Base-by-base conservation (phyloP, 30 jellyfish, hydroid and myxozoan genomes). In the Nemopilema nomurai region DNA sequence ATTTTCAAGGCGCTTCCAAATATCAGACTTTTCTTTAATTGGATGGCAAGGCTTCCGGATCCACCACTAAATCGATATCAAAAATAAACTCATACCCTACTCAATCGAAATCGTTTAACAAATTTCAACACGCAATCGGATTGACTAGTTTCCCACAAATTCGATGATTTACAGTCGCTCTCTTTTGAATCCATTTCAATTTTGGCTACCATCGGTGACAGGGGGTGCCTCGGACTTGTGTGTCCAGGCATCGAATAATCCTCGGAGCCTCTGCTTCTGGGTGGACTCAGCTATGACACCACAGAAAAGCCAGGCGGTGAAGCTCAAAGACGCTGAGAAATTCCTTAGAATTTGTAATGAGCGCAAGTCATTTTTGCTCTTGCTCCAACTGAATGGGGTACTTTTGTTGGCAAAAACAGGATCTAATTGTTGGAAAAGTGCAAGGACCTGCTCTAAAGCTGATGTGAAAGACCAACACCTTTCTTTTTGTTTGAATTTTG, bases 101-200 rank as follows among this genome's bases (percentile, higher is more conserved):
- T 29, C 18, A 18, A 29, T 23, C 51, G 22, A 23, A 77, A 62
- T 77, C 28, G 28, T 51, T 22, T 77, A 64, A 25, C 32, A 49
- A 77, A 77, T 77, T 77, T 77, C 74, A 77, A 23, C 87, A 62
- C 28, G 63, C 23, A 20, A 77, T 77, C 87, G 74, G 87, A 77
- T 77, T 67, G 51, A 64, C 30, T 51, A 19, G 1, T 72, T 22
- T 19, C 62, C 87, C 69, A 77, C 74, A 51, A 77, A 74, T 57
- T 77, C 76, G 65, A 77, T 77, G 64, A 53, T 77, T 33, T 57
- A 20, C 52, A 20, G 49, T 77, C 25, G 32, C 71, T 77, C 50
- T 49, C 69, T 41, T 30, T 41, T 41, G 57, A 41, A 41, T 41
- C 57, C 57, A 41, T 41, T 41, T 41, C 57, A 41, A 41, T 41